Conservation (phyloP, 2,888 invertebrate species). For the Orthosia gothica region DNA sequence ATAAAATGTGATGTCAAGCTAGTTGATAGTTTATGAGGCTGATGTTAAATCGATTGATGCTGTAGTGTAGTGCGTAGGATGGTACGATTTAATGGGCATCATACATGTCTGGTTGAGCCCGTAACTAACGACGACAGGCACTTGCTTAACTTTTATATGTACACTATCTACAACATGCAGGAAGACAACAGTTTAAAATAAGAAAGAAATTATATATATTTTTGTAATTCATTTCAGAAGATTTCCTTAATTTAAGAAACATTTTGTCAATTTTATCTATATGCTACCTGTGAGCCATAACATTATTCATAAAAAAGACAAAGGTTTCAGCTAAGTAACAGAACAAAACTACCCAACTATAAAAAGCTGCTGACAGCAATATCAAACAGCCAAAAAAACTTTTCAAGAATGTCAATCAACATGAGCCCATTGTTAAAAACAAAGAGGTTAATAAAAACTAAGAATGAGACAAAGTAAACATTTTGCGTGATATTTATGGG, state of each 20-base stretch:
- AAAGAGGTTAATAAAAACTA: slow-evolving; percentile 66
- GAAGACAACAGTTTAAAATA: neutral
- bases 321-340: slow-evolving; percentile 40
- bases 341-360: slow-evolving; percentile 23
- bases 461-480: slow-evolving; percentile 70
- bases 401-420: slow-evolving; percentile 63
- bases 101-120: slow-evolving; percentile 33
- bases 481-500: slow-evolving; percentile 71
- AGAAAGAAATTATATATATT: neutral
- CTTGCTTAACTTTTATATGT: slow-evolving; percentile 16
- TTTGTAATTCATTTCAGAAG: neutral
- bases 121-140: slow-evolving; percentile 17
- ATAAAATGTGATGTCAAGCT: slow-evolving; percentile 63
- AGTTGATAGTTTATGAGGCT: slow-evolving; percentile 52
- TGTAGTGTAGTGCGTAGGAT: slow-evolving; percentile 50
- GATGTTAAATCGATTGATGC: slow-evolving; percentile 52
- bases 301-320: slow-evolving; percentile 34
- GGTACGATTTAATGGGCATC: slow-evolving; percentile 57
- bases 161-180: neutral
- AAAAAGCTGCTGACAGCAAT: slow-evolving; percentile 48
- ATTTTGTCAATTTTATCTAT: neutral
- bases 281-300: neutral
- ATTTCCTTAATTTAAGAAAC: neutral
- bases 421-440: slow-evolving; percentile 61
- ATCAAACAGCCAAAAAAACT: slow-evolving; percentile 32